Conservation (phyloP, 2,113 vertebrate species). For the Haplochromis burtoni region DNA sequence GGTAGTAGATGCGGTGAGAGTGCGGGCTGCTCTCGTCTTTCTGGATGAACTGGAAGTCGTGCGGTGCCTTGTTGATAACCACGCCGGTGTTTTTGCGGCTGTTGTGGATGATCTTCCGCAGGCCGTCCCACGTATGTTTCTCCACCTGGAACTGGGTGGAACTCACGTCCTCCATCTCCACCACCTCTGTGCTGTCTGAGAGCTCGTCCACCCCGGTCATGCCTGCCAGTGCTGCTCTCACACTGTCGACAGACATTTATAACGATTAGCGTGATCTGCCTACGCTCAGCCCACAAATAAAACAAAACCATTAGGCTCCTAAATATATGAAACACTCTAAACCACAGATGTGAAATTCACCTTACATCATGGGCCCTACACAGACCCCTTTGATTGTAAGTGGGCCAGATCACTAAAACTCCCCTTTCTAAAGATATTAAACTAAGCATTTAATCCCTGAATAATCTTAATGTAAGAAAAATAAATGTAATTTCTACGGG, state of each 20-base stretch:
- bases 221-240: slow-evolving; percentile 45
- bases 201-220: slow-evolving; percentile 79
- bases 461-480: not conserved
- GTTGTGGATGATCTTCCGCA: slow-evolving; percentile 86
- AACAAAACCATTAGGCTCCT: not conserved
- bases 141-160: slow-evolving; percentile 83
- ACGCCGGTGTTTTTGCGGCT: slow-evolving; percentile 88
- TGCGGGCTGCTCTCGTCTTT: slow-evolving; percentile 84
- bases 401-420: not conserved
- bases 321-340: not conserved
- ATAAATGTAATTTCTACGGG: not conserved
- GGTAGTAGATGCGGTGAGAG: slow-evolving; percentile 90
- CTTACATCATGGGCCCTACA: not conserved
- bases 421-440: not conserved
- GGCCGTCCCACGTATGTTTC: slow-evolving; percentile 88
- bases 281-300: not conserved
- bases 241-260: slow-evolving; percentile 16
- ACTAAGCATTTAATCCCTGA: not conserved
- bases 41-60: slow-evolving; percentile 90
- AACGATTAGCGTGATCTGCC: not conserved
- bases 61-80: slow-evolving; percentile 87
- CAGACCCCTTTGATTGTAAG: not conserved
- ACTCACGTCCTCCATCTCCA: slow-evolving; percentile 78
- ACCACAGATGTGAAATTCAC: not conserved
- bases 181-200: slow-evolving; percentile 73